A percentile compares a stretch with the other conserved stretches of the same genome.
phyloP scores from a whole-genome alignment of 2,797 vertebrate genomes.

The Oceanodroma leucorhoa region DNA sequence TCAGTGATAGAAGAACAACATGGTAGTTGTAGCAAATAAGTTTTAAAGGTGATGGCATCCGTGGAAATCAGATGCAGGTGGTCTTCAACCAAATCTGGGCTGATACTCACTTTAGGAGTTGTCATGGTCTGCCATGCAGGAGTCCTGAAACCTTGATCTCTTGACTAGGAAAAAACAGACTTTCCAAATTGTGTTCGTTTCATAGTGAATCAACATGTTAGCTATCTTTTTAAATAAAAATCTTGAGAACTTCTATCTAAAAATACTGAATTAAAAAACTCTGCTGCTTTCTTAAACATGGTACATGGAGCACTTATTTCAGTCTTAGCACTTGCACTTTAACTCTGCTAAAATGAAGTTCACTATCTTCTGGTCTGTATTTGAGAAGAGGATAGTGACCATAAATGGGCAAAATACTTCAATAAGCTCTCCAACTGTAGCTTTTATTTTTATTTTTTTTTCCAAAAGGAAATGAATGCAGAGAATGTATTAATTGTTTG shows the following conservation, averaged over 20 bases:
- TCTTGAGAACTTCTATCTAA: background rate
- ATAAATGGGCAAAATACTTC: slow-evolving; percentile 51
- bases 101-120: background rate
- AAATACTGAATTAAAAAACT: background rate
- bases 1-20: background rate
- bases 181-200: background rate
- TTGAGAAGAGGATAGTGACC: background rate
- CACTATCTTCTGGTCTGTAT: background rate
- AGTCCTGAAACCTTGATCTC: background rate
- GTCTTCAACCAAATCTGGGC: background rate
- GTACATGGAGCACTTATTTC: background rate
- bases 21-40: background rate
- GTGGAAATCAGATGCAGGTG: background rate
- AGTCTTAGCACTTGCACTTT: background rate
- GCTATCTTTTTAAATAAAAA: background rate
- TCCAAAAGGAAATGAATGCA: slow-evolving; percentile 46
- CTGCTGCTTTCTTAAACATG: background rate
- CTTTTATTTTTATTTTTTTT: background rate
- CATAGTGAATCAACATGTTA: background rate
- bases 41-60: background rate
- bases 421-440: background rate
- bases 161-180: background rate
- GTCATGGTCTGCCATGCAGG: fast-evolving
- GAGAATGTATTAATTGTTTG: slow-evolving; percentile 55
- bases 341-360: background rate